phyloP scores from a whole-genome alignment of 2,113 vertebrate species.

The Pseudonaja textilis region DNA sequence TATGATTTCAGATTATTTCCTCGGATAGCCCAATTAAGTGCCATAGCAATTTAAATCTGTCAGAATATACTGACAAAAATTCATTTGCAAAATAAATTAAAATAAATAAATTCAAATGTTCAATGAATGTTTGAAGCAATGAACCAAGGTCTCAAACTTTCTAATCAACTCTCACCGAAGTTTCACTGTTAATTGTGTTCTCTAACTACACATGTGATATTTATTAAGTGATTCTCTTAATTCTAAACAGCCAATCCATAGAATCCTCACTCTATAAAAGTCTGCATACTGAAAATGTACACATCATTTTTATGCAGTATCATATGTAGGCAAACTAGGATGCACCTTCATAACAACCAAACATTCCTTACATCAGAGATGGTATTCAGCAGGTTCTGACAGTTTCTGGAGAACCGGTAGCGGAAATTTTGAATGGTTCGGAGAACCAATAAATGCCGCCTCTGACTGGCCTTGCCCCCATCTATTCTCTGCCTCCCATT shows the following conservation, averaged over 20 bases:
- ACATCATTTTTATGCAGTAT: background rate
- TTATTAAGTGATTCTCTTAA: constrained; percentile 16
- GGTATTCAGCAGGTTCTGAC: no score
- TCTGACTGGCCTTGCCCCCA: no score
- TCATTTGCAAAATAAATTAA: background rate
- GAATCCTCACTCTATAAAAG: background rate
- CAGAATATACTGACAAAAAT: background rate
- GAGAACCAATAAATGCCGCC: no score
- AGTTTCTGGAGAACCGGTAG: no score
- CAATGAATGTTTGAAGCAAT: constrained; percentile 11
- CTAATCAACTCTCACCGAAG: constrained; percentile 9
- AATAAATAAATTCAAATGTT: background rate
- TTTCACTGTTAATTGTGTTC: background rate
- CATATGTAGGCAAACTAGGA: background rate
- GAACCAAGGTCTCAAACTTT: constrained; percentile 7
- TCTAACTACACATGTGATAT: background rate
- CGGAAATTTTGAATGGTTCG: no score
- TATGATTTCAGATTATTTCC: background rate
- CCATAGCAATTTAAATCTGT: background rate
- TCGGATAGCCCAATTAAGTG: background rate
- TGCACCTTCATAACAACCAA: background rate
- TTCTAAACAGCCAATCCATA: background rate
- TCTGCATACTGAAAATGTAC: background rate
- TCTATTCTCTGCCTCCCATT: no score
- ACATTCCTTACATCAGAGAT: background rate